Conservation (phyloP, 2,113 vertebrate genomes). For the Lota lota region DNA sequence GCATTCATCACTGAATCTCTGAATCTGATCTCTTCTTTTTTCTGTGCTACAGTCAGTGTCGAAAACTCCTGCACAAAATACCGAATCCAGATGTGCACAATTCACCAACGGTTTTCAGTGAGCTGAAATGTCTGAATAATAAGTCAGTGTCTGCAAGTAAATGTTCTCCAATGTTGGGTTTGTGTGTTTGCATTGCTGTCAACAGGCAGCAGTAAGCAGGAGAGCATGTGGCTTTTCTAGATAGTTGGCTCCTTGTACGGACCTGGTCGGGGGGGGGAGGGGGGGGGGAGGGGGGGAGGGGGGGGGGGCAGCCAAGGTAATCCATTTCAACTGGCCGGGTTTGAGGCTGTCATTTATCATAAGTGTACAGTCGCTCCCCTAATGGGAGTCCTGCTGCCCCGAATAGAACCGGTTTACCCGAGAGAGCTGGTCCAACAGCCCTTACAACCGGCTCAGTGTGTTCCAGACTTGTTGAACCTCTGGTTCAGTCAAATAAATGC, state of each 20-base stretch:
- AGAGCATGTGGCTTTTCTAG: constrained; percentile 33
- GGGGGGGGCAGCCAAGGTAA: constrained; percentile 58
- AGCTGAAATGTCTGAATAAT: not conserved
- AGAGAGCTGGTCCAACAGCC: not conserved
- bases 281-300: too few relatives aligned
- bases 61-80: too few relatives aligned
- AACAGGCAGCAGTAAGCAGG: constrained; percentile 34
- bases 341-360: constrained; percentile 63
- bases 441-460: not conserved
- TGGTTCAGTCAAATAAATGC: too few relatives aligned
- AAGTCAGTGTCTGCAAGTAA: not conserved
- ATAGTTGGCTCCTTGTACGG: constrained; percentile 51
- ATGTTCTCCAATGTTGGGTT: constrained; percentile 3
- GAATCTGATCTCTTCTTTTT: too few relatives aligned
- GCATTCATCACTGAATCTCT: too few relatives aligned
- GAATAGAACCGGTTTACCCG: too few relatives aligned
- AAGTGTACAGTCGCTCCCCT: constrained; percentile 37
- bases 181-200: constrained; percentile 27
- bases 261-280: constrained; percentile 44
- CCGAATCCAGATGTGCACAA: not conserved
- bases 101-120: not conserved
- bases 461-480: too few relatives aligned
- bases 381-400: constrained; percentile 33
- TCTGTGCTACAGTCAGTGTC: too few relatives aligned
- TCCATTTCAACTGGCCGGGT: constrained; percentile 66